Evolutionary conservation across 2,113 vertebrate species (phyloP).

Genomic region (Colistium nudipinnis): DNA sequence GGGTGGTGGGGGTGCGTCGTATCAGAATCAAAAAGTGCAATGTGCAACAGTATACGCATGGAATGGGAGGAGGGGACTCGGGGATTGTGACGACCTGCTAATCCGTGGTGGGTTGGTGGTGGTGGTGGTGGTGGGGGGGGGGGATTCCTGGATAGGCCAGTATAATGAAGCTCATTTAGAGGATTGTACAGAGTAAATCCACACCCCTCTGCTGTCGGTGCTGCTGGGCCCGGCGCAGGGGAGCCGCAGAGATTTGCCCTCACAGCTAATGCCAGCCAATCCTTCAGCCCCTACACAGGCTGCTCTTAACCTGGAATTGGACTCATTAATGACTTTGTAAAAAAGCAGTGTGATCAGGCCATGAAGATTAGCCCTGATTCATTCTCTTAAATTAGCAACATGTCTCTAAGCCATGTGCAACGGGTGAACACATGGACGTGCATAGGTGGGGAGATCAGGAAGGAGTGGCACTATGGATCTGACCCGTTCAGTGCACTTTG

Average conservation of each 20-base stretch:
- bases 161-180: conserved; percentile 80
- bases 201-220: conserved; percentile 60
- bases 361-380: conserved; percentile 74
- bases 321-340: conserved; percentile 75
- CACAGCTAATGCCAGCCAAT: conserved; percentile 68
- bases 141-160: conserved; percentile 52
- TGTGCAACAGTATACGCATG: conserved; percentile 60
- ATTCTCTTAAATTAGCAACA: conserved; percentile 76
- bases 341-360: conserved; percentile 71
- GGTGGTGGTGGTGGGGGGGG: conserved; percentile 45
- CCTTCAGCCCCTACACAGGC: conserved; percentile 60
- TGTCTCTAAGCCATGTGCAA: conserved; percentile 64
- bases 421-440: conserved; percentile 48
- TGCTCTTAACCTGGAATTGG: conserved; percentile 68
- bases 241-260: conserved; percentile 63
- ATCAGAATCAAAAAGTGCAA: conserved; percentile 73
- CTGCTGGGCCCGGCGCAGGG: conserved; percentile 28
- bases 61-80: conserved; percentile 52
- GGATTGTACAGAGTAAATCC: conserved; percentile 76
- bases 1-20: conserved; percentile 1
- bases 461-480: conserved; percentile 10
- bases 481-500: not conserved
- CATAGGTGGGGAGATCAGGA: conserved; percentile 39
- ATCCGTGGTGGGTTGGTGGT: conserved; percentile 57
- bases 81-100: conserved; percentile 66